These are phyloP conservation scores for Callyntrura sp. DNA, from an alignment of 2,888 invertebrate genomes.

Conservation along the genomic window DNA sequence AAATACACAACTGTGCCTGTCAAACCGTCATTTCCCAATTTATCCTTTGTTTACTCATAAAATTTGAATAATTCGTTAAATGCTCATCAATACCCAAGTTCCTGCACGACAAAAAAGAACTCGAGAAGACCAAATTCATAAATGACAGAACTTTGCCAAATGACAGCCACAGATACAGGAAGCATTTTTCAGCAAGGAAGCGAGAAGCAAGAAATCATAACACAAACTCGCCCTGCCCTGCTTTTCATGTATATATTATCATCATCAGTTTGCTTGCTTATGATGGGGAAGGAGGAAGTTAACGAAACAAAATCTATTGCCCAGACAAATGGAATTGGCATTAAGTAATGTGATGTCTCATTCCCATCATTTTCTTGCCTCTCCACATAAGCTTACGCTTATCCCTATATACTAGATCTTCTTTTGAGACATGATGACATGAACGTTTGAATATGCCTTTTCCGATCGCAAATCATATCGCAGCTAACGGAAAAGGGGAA, in stretches of 20 bases:
- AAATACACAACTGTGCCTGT: neutral
- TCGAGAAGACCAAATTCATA: neutral
- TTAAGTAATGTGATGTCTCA: conserved; percentile 38
- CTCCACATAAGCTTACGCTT: neutral
- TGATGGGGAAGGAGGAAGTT: conserved; percentile 19
- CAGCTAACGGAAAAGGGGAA: neutral
- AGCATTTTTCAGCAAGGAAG: neutral
- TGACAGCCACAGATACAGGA: conserved; percentile 3
- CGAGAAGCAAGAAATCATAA: too few relatives aligned
- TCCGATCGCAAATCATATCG: neutral
- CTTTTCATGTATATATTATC: neutral
- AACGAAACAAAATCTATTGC: conserved; percentile 41
- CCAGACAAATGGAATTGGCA: conserved; percentile 54
- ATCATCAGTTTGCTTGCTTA: neutral
- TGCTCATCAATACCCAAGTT: neutral
- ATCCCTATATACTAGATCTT: neutral
- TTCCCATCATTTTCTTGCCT: conserved; percentile 1
- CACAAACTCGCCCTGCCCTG: neutral
- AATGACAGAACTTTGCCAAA: neutral
- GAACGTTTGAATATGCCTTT: neutral
- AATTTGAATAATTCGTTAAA: neutral
- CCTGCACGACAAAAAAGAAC: neutral
- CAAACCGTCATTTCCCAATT: neutral
- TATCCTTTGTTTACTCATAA: neutral
- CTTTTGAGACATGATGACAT: neutral